Percentiles rank a stretch among this genome's conserved stretches.
phyloP scores from a whole-genome alignment of 1,140 invertebrate species.

The Drosophila watanabei region DNA sequence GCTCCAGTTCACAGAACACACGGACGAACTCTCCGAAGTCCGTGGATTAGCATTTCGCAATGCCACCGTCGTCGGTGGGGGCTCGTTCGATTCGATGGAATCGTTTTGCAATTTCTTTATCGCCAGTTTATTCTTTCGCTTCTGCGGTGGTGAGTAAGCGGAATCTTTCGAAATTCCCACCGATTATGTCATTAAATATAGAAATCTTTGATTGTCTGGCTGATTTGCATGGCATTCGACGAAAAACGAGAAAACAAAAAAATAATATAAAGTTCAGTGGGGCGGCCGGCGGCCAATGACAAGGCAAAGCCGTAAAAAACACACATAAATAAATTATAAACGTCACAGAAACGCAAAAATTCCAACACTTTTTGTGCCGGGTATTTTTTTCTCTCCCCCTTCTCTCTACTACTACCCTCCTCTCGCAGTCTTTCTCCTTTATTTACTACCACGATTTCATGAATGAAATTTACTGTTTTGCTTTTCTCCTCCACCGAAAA shows the following conservation, averaged over 20 bases:
- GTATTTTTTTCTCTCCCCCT: not conserved
- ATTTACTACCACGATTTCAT: constrained; percentile 53
- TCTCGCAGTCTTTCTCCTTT: constrained; percentile 11
- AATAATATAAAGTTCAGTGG: constrained; percentile 30
- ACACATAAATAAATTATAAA: constrained; percentile 67
- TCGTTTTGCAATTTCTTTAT: constrained; percentile 34
- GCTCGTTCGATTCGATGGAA: constrained; percentile 33
- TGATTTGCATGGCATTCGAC: constrained; percentile 24
- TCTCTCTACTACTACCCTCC: not conserved
- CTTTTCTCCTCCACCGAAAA: constrained; percentile 35
- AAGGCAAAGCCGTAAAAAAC: constrained; percentile 48
- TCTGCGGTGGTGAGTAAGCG: constrained; percentile 36
- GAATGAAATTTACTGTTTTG: constrained; percentile 77
- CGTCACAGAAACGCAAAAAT: constrained; percentile 61
- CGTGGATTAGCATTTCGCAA: constrained; percentile 15
- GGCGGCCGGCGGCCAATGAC: constrained; percentile 36
- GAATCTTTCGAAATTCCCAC: constrained; percentile 35
- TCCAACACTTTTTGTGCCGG: constrained; percentile 39
- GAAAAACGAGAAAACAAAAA: constrained; percentile 14
- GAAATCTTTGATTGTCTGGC: constrained; percentile 24
- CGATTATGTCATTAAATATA: constrained; percentile 55
- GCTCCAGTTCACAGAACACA: constrained; percentile 12
- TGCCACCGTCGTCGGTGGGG: not conserved
- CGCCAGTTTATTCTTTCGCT: not conserved
- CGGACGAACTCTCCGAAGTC: not conserved